These are phyloP conservation scores for Stratiolaelaps scimitus DNA, from an alignment of 1,140 invertebrate species.

Conservation along the genomic window DNA sequence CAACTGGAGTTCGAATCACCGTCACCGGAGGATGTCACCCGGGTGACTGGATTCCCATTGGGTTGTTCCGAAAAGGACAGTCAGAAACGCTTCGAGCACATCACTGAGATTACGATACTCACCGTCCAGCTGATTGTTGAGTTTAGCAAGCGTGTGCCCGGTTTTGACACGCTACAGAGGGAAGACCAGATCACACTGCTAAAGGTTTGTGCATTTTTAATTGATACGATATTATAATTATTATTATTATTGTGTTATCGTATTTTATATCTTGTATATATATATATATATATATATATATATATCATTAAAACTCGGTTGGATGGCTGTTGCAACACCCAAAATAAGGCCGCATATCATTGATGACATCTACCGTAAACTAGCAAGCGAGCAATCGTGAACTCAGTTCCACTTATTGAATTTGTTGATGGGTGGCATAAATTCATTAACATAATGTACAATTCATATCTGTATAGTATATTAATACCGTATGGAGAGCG, in stretches of 20 bases:
- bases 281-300: too few species aligned
- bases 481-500: too few species aligned
- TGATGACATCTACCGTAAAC: too few species aligned
- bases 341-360: too few species aligned
- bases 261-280: neutral
- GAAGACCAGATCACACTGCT: slow-evolving; percentile 93
- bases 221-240: slow-evolving; percentile 40
- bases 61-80: slow-evolving; percentile 51
- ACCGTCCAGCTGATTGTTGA: slow-evolving; percentile 95
- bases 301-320: too few species aligned
- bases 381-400: too few species aligned
- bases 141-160: slow-evolving; percentile 88
- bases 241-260: too few species aligned
- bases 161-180: slow-evolving; percentile 76
- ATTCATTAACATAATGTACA: too few species aligned
- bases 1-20: slow-evolving; percentile 95
- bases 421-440: too few species aligned
- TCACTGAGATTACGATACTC: slow-evolving; percentile 93
- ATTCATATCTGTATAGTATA: too few species aligned
- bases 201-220: slow-evolving; percentile 56
- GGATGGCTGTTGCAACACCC: too few species aligned
- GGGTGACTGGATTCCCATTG: slow-evolving; percentile 51
- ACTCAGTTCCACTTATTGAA: too few species aligned
- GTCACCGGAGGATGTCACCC: slow-evolving; percentile 79
- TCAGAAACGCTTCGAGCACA: slow-evolving; percentile 76